phyloP scores from a whole-genome alignment of 2,113 vertebrate species.

The Phylloscopus whistleri region DNA sequence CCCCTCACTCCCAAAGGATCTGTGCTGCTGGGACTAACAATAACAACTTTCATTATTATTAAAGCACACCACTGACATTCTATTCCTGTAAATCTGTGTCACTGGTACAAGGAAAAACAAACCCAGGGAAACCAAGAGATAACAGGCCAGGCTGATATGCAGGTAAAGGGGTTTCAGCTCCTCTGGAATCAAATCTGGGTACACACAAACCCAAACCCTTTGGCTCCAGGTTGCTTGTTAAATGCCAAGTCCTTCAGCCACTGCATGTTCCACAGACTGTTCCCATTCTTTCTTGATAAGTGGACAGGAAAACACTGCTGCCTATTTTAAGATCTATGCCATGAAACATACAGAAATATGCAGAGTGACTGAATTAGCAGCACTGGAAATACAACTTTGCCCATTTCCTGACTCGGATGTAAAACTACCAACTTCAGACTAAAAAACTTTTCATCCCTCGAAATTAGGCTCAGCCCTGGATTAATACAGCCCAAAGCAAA shows the following conservation, averaged over 20 bases:
- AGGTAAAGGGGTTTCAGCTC: background rate
- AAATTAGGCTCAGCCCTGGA: background rate
- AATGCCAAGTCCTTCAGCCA: background rate
- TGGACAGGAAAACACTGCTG: background rate
- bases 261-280: background rate
- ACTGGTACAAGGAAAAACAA: background rate
- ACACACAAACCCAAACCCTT: background rate
- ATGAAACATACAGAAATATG: background rate
- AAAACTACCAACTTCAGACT: background rate
- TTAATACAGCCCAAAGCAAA: background rate
- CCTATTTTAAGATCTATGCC: background rate
- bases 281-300: background rate
- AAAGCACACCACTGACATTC: background rate
- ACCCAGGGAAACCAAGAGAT: background rate
- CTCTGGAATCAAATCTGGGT: background rate
- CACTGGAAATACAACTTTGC: background rate
- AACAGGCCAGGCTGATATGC: fast-evolving
- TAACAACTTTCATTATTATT: background rate
- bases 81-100: background rate
- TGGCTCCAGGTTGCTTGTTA: background rate
- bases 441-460: background rate
- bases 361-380: background rate
- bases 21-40: background rate
- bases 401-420: background rate
- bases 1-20: background rate